Conservation (phyloP, 2,797 vertebrate species). For the Acanthiza pusilla region DNA sequence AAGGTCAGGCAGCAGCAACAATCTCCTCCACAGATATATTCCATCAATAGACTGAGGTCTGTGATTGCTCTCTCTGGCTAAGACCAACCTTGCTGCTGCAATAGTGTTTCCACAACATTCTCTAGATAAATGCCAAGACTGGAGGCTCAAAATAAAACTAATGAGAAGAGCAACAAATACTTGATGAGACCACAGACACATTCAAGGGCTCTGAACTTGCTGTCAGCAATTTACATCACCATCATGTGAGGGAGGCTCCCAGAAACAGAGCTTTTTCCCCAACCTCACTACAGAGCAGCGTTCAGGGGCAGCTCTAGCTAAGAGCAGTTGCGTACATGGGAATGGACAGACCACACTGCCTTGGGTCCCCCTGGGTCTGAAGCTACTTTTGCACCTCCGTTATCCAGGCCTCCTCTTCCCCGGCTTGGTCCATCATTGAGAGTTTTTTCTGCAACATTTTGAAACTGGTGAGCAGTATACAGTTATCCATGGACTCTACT, state of each 20-base stretch:
- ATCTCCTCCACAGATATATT: not conserved
- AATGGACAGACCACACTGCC: not conserved
- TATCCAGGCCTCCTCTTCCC: not conserved
- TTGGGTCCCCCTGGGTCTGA: not conserved
- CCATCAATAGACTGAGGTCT: not conserved
- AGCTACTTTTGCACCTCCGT: not conserved
- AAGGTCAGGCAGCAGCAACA: not conserved
- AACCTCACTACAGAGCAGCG: fast-evolving
- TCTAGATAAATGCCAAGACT: not conserved
- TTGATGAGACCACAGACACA: not conserved
- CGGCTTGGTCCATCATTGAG: not conserved
- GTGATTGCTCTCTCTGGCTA: not conserved
- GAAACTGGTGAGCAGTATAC: not conserved
- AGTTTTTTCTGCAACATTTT: not conserved
- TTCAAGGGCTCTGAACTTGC: not conserved
- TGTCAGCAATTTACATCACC: not conserved
- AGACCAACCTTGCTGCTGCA: not conserved
- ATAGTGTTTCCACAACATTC: not conserved
- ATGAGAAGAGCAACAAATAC: not conserved
- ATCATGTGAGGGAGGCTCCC: not conserved
- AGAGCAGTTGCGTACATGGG: not conserved
- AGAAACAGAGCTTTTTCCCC: not conserved
- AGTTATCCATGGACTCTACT: not conserved
- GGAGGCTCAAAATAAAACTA: not conserved
- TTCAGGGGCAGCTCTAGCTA: not conserved